Base-by-base conservation (phyloP, 2,113 vertebrate species). In the Loxodonta africana region DNA sequence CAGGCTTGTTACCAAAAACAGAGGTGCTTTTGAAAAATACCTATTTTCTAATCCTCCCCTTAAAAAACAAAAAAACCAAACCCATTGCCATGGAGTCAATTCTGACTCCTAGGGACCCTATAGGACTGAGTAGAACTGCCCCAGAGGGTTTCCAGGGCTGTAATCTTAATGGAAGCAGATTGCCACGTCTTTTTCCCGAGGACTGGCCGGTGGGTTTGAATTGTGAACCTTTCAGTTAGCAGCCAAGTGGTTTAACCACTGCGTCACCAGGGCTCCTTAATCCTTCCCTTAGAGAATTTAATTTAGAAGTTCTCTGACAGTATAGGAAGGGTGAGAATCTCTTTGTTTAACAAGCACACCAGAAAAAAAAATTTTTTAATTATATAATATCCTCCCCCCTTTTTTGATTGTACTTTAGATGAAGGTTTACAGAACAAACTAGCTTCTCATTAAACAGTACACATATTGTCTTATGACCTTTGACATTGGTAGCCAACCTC, bases 331-430 rank as follows among this genome's bases (percentile, higher is more conserved):
- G 21, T n/a, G 53, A 88, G 63, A 33, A 2, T 26, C 53, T 67
- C 30, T 7, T 2, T 51, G 12, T 67, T 57, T 60, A 69, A 8
- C 21, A 73, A 67, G 48, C 2, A 3, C 46, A 0, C 0, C 2
- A 8, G 73, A 63, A 25, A 44, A 26, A 37, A 37, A 37, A 37
- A 37, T 2, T 37, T 37, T 37, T 37, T 37, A 37, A 37, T 37
- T 37, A 37, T 37, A 37, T 37, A 37, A 37, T 37, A 37, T 37
- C 37, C 37, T 37, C 37, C 37, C 37, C 37, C 37, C 37, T 37
- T 37, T 37, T 37, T 37, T 37, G 37, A 37, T 2, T 37, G 37
- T 37, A 37, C 37, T 37, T 37, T 37, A 37, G 37, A 37, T 37
- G 37, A 37, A 37, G 37, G 37, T 37, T 37, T 37, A 37, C 37